These are phyloP conservation scores for Sminthurinus aureus DNA, from an alignment of 2,888 invertebrate species.

Conservation along the genomic window DNA sequence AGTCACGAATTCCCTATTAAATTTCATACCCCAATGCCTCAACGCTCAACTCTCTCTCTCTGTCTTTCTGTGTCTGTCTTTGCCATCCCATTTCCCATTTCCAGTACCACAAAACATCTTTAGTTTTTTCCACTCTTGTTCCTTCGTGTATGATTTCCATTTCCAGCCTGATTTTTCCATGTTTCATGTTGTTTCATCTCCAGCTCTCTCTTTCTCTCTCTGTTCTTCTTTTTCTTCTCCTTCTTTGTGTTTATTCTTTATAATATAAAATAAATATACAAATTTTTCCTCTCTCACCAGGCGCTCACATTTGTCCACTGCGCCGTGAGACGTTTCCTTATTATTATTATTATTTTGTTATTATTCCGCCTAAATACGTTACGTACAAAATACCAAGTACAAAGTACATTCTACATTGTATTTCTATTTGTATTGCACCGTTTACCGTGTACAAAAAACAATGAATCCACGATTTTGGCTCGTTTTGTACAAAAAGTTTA, in stretches of 20 bases:
- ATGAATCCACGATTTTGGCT: too few species aligned
- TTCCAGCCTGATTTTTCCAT: background rate
- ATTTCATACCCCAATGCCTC: slow-evolving; percentile 44
- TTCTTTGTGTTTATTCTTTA: too few species aligned
- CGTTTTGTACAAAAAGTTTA: too few species aligned
- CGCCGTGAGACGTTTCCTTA: too few species aligned
- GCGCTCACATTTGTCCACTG: background rate
- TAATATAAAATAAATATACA: slow-evolving; percentile 20
- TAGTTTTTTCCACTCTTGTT: background rate
- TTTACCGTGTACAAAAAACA: too few species aligned
- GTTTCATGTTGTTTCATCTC: background rate
- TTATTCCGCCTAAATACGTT: too few species aligned
- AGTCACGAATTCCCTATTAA: slow-evolving; percentile 56
- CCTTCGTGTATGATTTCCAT: background rate
- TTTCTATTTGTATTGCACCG: background rate
- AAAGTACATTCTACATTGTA: too few species aligned
- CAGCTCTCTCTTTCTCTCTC: too few species aligned
- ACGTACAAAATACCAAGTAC: too few species aligned
- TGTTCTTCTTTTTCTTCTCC: too few species aligned
- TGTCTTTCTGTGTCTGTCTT: background rate
- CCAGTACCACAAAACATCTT: background rate
- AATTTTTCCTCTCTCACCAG: background rate
- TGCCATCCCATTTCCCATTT: too few species aligned
- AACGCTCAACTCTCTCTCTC: background rate
- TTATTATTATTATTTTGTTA: too few species aligned